Conservation (phyloP, 2,113 vertebrate species). For the Glaucomys volans region DNA sequence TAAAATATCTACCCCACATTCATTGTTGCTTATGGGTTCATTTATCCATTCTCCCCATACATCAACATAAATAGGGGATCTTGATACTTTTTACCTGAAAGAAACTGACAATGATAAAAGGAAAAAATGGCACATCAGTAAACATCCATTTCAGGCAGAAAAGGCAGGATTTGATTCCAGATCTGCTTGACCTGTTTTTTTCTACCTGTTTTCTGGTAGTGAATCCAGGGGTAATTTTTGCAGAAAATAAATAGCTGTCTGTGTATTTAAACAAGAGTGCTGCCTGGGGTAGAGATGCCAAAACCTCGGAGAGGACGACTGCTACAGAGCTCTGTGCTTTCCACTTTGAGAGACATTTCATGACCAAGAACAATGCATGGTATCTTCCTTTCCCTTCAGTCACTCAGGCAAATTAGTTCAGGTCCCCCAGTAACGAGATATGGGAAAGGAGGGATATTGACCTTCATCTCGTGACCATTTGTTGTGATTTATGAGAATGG, state of each 20-base stretch:
- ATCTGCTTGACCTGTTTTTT: neutral
- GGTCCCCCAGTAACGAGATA: neutral
- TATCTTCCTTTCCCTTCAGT: neutral
- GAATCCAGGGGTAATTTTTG: neutral
- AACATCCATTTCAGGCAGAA: accelerated
- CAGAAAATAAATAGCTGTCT: neutral
- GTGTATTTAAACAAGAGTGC: neutral
- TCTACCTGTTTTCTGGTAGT: neutral
- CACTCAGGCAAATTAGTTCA: neutral
- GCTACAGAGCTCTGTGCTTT: neutral
- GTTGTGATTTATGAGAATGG: neutral
- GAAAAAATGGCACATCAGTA: neutral
- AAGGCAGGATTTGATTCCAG: neutral
- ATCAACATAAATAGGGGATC: neutral
- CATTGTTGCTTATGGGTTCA: neutral
- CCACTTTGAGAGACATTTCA: neutral
- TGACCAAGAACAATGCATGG: neutral
- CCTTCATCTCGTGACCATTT: neutral
- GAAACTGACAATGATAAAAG: neutral
- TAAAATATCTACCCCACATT: neutral
- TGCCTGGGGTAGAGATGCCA: neutral
- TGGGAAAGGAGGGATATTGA: neutral
- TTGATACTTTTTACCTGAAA: neutral
- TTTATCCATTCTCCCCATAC: neutral
- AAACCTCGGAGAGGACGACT: neutral